Evolutionary conservation across 2,888 invertebrate species (phyloP).

Genomic region (Portevinia maculata): DNA sequence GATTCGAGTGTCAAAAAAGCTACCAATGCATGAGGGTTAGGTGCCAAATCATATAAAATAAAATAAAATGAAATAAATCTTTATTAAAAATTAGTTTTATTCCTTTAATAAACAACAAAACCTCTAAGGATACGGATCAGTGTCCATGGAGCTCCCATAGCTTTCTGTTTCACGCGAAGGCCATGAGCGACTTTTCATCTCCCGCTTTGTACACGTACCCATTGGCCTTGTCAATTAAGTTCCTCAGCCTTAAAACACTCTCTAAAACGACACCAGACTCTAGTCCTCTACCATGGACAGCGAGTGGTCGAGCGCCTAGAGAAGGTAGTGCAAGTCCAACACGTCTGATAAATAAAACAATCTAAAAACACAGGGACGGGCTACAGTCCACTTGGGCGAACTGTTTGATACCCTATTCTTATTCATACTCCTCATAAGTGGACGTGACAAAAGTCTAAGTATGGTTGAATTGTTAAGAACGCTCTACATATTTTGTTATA

Average conservation of each 20-base stretch:
- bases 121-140: constrained; percentile 80
- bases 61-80: constrained; percentile 82
- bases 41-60: constrained; percentile 92
- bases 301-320: constrained; percentile 91
- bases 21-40: constrained; percentile 97
- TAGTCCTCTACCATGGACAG: constrained; percentile 95
- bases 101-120: no score
- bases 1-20: constrained; percentile 92
- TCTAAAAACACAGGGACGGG: no score
- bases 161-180: constrained; percentile 88
- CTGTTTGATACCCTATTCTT: no score
- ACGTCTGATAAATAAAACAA: constrained; percentile 98
- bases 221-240: constrained; percentile 92
- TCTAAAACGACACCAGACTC: constrained; percentile 93
- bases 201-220: constrained; percentile 95
- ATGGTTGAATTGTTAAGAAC: no score
- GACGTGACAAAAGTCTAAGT: no score
- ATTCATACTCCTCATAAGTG: no score
- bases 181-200: constrained; percentile 92
- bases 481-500: no score
- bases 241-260: constrained; percentile 89
- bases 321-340: constrained; percentile 92
- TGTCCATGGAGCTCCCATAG: constrained; percentile 78
- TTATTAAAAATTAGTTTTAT: not conserved
- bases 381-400: constrained; percentile 91